phyloP scores from a whole-genome alignment of 2,113 vertebrate species.

The Nibea albiflora region DNA sequence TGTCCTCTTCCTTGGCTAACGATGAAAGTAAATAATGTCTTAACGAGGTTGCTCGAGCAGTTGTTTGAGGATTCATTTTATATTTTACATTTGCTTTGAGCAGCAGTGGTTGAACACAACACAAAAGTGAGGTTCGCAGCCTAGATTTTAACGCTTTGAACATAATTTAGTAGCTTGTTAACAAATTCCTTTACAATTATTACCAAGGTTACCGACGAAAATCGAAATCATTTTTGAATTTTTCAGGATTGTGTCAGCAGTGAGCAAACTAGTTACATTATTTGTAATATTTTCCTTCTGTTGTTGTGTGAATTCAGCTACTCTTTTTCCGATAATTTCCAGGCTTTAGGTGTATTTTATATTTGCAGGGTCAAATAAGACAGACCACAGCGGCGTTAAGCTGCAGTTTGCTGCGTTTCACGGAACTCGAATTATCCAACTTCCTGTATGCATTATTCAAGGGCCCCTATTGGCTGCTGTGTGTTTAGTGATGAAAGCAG shows the following conservation, averaged over 20 bases:
- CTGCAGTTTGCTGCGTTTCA: slow-evolving; percentile 44
- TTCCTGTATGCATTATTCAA: slow-evolving; percentile 80
- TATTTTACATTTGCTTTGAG: slow-evolving; percentile 76
- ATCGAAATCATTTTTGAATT: slow-evolving; percentile 51
- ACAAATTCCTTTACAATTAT: slow-evolving; percentile 74
- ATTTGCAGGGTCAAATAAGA: slow-evolving; percentile 50
- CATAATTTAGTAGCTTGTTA: slow-evolving; percentile 76
- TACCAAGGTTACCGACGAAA: slow-evolving; percentile 62
- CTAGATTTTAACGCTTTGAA: slow-evolving; percentile 70
- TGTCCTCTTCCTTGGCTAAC: slow-evolving; percentile 83
- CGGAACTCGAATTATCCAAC: slow-evolving; percentile 62
- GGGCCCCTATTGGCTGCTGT: slow-evolving; percentile 74
- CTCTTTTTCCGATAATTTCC: slow-evolving; percentile 15
- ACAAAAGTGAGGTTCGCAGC: slow-evolving; percentile 69
- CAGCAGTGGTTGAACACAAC: slow-evolving; percentile 59
- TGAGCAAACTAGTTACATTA: slow-evolving; percentile 29
- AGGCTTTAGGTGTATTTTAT: neutral
- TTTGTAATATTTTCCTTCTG: slow-evolving; percentile 19
- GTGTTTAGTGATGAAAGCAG: slow-evolving; percentile 76
- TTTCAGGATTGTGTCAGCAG: slow-evolving; percentile 40
- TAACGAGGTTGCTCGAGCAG: slow-evolving; percentile 82
- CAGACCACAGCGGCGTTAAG: slow-evolving; percentile 17
- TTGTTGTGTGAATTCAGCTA: neutral
- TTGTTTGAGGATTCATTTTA: slow-evolving; percentile 82
- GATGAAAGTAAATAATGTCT: slow-evolving; percentile 86